phyloP scores from a whole-genome alignment of 2,113 vertebrate species.

The Eulemur rufifrons region DNA sequence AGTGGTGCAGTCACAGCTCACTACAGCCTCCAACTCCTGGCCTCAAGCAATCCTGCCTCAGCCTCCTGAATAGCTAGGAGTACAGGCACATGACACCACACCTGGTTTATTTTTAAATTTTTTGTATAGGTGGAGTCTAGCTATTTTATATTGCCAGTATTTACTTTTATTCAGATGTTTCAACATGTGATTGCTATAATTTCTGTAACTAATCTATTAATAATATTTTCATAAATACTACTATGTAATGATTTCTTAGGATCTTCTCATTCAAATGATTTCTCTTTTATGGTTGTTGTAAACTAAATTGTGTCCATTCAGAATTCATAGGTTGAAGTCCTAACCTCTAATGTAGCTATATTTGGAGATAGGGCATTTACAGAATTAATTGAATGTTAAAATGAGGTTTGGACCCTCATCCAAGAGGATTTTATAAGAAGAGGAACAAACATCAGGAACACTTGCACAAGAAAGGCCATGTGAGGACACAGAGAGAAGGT shows the following conservation, averaged over 20 bases:
- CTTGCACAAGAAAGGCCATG: too few relatives aligned
- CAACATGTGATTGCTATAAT: neutral
- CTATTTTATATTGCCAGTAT: too few relatives aligned
- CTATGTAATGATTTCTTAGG: neutral
- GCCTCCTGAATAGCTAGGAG: too few relatives aligned
- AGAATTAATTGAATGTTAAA: neutral
- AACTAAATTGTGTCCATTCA: neutral
- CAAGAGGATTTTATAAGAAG: neutral
- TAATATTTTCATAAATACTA: neutral
- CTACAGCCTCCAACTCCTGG: too few relatives aligned
- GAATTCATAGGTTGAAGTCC: neutral
- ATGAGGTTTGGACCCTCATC: neutral
- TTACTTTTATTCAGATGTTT: neutral
- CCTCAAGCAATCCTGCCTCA: too few relatives aligned
- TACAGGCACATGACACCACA: too few relatives aligned
- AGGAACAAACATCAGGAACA: neutral
- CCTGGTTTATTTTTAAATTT: too few relatives aligned
- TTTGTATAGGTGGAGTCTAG: too few relatives aligned
- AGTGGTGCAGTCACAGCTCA: too few relatives aligned
- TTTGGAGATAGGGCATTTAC: neutral
- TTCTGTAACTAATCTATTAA: neutral
- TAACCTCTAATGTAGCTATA: neutral
- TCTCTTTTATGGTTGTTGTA: neutral
- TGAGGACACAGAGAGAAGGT: neutral
- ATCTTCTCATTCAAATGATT: neutral